Conservation (phyloP, 2,888 invertebrate species). For the Andrena dorsata region DNA sequence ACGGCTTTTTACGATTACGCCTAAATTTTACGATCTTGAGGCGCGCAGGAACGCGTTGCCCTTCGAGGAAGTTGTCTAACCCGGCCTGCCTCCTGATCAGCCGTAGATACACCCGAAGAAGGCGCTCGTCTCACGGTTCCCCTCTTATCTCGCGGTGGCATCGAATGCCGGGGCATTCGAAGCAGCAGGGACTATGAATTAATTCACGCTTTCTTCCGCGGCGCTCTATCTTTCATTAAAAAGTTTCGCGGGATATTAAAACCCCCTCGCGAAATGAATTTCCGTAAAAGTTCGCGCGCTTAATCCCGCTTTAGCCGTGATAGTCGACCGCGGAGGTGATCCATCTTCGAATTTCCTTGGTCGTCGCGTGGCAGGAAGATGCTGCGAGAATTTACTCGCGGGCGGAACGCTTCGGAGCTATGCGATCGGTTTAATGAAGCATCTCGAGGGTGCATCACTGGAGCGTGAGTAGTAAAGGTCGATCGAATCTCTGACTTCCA, state of each 20-base stretch:
- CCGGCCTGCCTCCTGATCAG: conserved; percentile 24
- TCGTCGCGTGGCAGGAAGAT: not conserved
- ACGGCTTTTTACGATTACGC: conserved; percentile 48
- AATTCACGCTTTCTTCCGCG: conserved; percentile 40
- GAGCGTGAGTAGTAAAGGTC: too few species aligned
- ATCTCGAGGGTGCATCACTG: too few species aligned
- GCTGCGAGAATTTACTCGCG: conserved; percentile 29
- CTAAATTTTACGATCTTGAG: conserved; percentile 35
- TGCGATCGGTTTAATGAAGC: too few species aligned
- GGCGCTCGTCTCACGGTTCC: conserved; percentile 9
- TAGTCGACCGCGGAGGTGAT: conserved; percentile 14
- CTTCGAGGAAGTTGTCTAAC: conserved; percentile 32
- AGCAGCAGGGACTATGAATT: conserved; percentile 21
- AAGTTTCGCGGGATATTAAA: conserved; percentile 52
- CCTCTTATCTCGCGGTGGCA: conserved; percentile 20
- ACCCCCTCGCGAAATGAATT: conserved; percentile 50
- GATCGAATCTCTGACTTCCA: too few species aligned
- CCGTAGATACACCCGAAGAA: not conserved
- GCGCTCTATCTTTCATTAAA: conserved; percentile 42
- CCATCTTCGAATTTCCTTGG: conserved; percentile 27
- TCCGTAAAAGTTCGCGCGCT: conserved; percentile 27
- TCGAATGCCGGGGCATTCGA: conserved; percentile 7
- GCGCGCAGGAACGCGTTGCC: conserved; percentile 5
- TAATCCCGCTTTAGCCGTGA: conserved; percentile 34
- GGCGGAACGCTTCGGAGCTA: conserved; percentile 30